Conservation (phyloP, 2,888 invertebrate species). For the Steromphala cineraria region DNA sequence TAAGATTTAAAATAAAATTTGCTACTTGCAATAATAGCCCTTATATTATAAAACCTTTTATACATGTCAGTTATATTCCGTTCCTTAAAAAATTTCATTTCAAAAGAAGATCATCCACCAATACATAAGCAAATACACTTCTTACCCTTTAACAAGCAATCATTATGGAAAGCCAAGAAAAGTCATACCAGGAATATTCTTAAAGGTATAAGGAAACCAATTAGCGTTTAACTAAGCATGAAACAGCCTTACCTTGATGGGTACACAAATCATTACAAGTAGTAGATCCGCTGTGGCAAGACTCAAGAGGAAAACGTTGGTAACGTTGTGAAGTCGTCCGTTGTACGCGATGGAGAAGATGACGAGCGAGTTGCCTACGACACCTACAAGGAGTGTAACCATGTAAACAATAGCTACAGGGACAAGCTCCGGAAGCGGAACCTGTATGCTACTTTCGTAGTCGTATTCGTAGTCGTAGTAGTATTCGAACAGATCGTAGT, state of each 20-base stretch:
- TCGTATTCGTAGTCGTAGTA: constrained; percentile 75
- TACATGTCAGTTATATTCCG: too few relatives aligned
- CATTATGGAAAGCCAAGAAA: too few relatives aligned
- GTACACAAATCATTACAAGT: constrained; percentile 82
- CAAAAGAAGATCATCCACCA: too few relatives aligned
- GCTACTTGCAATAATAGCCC: too few relatives aligned
- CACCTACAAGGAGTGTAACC: constrained; percentile 80
- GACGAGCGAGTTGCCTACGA: constrained; percentile 79
- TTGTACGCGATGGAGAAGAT: constrained; percentile 79
- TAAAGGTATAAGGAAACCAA: too few relatives aligned
- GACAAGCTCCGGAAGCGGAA: constrained; percentile 79
- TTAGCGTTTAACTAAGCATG: too few relatives aligned
- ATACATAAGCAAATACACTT: too few relatives aligned
- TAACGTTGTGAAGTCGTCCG: constrained; percentile 79
- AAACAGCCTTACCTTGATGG: constrained; percentile 80
- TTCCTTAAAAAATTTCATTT: too few relatives aligned
- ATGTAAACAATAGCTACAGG: constrained; percentile 80
- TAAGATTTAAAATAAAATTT: too few relatives aligned
- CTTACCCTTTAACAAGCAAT: too few relatives aligned
- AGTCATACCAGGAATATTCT: too few relatives aligned
- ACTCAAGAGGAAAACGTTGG: constrained; percentile 82
- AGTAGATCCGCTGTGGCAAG: constrained; percentile 83
- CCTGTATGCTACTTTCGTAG: constrained; percentile 71
- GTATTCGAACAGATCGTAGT: constrained; percentile 16
- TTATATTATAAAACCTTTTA: too few relatives aligned